Evolutionary conservation across 1,140 invertebrate genomes (phyloP), one percentile per base, ranked within the genome.

Genomic region (Wiebesia pumilae): DNA sequence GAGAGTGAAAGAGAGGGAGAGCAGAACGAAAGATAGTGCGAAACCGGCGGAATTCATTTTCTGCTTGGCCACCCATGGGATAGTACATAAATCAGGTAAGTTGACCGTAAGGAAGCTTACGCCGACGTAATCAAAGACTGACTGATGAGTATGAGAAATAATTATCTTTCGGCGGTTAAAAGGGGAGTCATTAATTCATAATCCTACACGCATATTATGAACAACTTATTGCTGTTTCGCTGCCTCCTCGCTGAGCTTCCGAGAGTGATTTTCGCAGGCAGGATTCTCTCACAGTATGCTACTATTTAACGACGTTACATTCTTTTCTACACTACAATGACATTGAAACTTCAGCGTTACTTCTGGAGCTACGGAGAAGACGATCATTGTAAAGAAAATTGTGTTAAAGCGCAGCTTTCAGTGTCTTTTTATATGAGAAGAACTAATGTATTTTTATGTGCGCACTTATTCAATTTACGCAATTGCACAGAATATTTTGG

Each of bases 81-180:
- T 81, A 51, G 33, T 62, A 75, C 65, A 67, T 86, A 86, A 86
- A 86, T 86, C 85, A 86, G 80, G 80, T 62, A 67, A 67, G 85
- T 71, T 87, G 85, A 78, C 81, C 85, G 85, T 83, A 83, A 83
- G 85, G 85, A 79, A 83, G 81, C 65, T 71, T 75, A 62, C 65
- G 77, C 86, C 81, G 77, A 83, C 86, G 82, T 81, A 87, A 87
- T 84, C 82, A 87, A 84, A 87, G 82, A 77, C 86, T 80, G 75
- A 83, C 86, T 87, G 86, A 87, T 83, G 86, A 81, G 78, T 58
- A 75, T 38, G 86, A 67, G 67, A 84, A 87, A 84, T 87, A 83
- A 87, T 87, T 79, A 83, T 87, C 73, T 83, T 62, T 14, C 58
- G n/a, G 78, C 19, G 58, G 78, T 4, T 51, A 47, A 51, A 30